A percentile compares a stretch with the other conserved stretches of the same genome.
These are phyloP conservation scores for Stegophylla sp. DNA, from an alignment of 2,888 invertebrate genomes.

Conservation along the genomic window DNA sequence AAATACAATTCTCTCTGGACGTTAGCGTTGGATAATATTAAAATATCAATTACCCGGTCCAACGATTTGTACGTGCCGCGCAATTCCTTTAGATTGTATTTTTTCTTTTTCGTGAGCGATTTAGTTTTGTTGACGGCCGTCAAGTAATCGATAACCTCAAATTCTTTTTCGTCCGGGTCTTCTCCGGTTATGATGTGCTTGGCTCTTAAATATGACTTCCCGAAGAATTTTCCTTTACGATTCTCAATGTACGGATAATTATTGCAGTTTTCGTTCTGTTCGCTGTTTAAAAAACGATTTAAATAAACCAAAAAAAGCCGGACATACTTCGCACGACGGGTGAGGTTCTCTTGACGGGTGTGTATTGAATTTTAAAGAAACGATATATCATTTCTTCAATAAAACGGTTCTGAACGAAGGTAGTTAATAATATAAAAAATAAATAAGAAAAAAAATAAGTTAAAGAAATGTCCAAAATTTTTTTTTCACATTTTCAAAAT, in stretches of 20 bases:
- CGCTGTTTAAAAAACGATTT: not conserved
- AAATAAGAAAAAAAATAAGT: too few species aligned
- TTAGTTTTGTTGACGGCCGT: slow-evolving; percentile 15
- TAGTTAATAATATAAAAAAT: too few species aligned
- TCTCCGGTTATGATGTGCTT: not conserved
- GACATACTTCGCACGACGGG: too few species aligned
- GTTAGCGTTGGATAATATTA: too few species aligned
- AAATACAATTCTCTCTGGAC: too few species aligned
- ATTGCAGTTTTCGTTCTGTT: not conserved
- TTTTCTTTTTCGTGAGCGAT: not conserved
- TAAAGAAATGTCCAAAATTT: too few species aligned
- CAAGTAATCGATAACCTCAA: not conserved
- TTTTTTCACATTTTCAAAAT: too few species aligned
- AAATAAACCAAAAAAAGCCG: too few species aligned
- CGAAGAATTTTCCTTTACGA: slow-evolving; percentile 8
- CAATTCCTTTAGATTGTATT: not conserved
- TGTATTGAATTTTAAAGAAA: too few species aligned
- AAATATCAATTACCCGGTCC: slow-evolving; percentile 34
- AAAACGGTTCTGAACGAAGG: too few species aligned
- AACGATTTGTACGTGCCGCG: not conserved
- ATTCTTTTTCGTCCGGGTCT: slow-evolving; percentile 16
- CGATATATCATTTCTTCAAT: too few species aligned
- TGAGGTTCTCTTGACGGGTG: too few species aligned
- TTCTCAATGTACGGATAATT: slow-evolving; percentile 27
- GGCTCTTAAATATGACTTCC: not conserved